Evolutionary conservation across 2,888 invertebrate genomes (phyloP).

Genomic region (Coremacera marginata): DNA sequence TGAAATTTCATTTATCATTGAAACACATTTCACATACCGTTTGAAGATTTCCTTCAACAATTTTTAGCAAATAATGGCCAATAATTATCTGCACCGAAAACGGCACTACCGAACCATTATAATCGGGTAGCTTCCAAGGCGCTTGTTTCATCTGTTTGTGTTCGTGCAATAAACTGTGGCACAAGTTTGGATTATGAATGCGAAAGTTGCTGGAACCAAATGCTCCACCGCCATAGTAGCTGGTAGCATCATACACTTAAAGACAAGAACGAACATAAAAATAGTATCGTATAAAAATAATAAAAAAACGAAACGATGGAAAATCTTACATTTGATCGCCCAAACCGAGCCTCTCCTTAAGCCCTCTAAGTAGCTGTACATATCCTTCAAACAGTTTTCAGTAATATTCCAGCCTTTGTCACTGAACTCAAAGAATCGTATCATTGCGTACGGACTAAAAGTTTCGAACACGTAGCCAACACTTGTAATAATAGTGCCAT

Average conservation of each 20-base stretch:
- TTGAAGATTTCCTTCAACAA: slow-evolving; percentile 45
- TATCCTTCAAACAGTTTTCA: slow-evolving; percentile 58
- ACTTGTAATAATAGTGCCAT: slow-evolving; percentile 53
- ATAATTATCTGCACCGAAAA: slow-evolving; percentile 56
- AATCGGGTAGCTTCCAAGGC: slow-evolving; percentile 47
- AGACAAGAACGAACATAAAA: too few relatives aligned
- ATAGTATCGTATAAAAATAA: too few relatives aligned
- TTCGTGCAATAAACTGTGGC: slow-evolving; percentile 53
- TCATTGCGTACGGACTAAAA: slow-evolving; percentile 58
- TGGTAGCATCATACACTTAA: slow-evolving; percentile 76
- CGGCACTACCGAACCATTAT: slow-evolving; percentile 54
- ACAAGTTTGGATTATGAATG: slow-evolving; percentile 70
- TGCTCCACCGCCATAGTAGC: slow-evolving; percentile 79
- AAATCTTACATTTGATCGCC: slow-evolving; percentile 59
- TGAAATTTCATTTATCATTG: too few relatives aligned
- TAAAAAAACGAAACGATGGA: too few relatives aligned
- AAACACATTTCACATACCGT: slow-evolving; percentile 38
- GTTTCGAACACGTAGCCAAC: slow-evolving; percentile 61
- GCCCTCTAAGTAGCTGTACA: slow-evolving; percentile 59
- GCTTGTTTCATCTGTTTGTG: slow-evolving; percentile 46
- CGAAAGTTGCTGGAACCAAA: slow-evolving; percentile 83
- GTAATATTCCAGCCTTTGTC: slow-evolving; percentile 63
- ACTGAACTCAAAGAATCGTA: slow-evolving; percentile 62
- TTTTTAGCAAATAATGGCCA: slow-evolving; percentile 58
- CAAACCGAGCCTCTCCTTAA: slow-evolving; percentile 57